These are phyloP conservation scores for Tamandua tetradactyla DNA, from an alignment of 2,797 vertebrate genomes.

Conservation along the genomic window DNA sequence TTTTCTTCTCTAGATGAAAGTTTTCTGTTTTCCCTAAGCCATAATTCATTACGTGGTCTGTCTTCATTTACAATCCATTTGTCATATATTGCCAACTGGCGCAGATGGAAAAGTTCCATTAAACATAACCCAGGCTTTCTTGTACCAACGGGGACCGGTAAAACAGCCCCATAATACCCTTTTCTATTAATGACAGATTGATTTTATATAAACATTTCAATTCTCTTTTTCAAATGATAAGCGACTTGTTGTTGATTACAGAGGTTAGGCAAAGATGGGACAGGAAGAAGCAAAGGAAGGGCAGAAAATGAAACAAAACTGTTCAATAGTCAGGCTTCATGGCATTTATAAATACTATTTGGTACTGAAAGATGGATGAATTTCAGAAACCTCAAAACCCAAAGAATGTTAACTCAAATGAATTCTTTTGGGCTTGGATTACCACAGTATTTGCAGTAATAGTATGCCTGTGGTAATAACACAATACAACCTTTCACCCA, in stretches of 20 bases:
- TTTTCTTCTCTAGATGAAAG: not conserved
- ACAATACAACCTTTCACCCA: conserved; percentile 71
- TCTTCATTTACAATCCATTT: not conserved
- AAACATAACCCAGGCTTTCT: conserved; percentile 23
- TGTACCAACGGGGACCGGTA: not conserved
- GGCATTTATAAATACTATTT: conserved; percentile 44
- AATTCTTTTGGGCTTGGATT: conserved; percentile 52
- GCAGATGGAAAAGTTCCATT: conserved; percentile 6
- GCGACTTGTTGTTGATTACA: not conserved
- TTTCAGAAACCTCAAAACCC: conserved; percentile 76
- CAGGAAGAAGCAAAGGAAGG: not conserved
- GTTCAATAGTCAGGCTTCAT: not conserved
- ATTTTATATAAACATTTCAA: conserved; percentile 36
- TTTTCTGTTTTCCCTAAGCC: not conserved
- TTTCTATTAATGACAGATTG: conserved; percentile 63
- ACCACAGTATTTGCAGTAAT: conserved; percentile 60
- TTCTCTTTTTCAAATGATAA: conserved; percentile 48
- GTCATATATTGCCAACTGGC: not conserved
- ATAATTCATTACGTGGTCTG: not conserved
- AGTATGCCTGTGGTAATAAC: conserved; percentile 29
- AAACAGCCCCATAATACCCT: not conserved
- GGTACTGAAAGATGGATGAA: conserved; percentile 56
- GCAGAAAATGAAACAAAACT: not conserved
- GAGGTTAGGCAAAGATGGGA: conserved; percentile 42
- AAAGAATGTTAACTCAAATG: conserved; percentile 72